Evolutionary conservation across 2,113 vertebrate species (phyloP).

Genomic region (Sisor rabdophorus): DNA sequence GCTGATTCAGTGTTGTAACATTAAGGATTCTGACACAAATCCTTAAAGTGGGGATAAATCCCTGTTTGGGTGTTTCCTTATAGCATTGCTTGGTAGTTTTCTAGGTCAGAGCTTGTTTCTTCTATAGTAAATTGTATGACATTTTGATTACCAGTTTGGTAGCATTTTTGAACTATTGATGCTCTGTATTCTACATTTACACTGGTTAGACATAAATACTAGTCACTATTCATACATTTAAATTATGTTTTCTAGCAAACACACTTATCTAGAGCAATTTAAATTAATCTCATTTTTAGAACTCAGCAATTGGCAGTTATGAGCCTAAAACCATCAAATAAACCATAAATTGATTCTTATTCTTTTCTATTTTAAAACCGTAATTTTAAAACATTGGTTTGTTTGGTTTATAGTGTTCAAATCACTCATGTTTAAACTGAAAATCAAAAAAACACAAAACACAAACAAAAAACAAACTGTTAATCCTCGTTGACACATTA

Average conservation of each 20-base stretch:
- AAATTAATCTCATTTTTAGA: too few relatives aligned
- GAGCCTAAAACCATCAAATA: background rate
- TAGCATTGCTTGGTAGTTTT: background rate
- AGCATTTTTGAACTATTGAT: too few relatives aligned
- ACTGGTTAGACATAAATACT: background rate
- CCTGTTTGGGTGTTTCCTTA: too few relatives aligned
- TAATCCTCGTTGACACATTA: background rate
- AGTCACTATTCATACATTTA: background rate
- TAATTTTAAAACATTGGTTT: background rate
- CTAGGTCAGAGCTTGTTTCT: background rate
- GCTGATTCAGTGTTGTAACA: slow-evolving; percentile 1
- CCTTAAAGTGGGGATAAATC: background rate
- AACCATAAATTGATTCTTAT: background rate
- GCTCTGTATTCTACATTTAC: background rate
- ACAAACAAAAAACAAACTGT: background rate
- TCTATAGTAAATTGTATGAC: background rate
- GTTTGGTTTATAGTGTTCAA: background rate
- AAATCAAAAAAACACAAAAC: background rate
- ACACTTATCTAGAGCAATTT: too few relatives aligned
- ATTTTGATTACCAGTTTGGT: too few relatives aligned
- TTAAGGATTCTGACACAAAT: background rate
- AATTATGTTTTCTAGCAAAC: too few relatives aligned
- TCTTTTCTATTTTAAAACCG: background rate
- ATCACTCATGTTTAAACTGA: background rate
- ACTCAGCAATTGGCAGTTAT: too few relatives aligned